Evolutionary conservation across 2,113 vertebrate genomes (phyloP).

Genomic region (Tringa solitaria): DNA sequence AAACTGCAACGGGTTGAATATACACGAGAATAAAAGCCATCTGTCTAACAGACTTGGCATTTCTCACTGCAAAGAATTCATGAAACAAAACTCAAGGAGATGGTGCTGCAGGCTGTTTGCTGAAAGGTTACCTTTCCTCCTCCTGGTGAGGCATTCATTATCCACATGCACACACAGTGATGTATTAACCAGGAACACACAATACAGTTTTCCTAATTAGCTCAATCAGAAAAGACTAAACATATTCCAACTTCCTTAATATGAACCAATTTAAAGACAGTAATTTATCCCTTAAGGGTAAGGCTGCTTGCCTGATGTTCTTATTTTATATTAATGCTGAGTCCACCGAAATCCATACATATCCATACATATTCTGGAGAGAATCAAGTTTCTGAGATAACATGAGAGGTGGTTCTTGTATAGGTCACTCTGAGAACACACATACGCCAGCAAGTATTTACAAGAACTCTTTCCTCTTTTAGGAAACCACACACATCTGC

Average conservation of each 20-base stretch:
- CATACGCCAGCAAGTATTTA: background rate
- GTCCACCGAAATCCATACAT: background rate
- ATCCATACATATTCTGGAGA: background rate
- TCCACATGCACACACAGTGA: background rate
- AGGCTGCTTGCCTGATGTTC: background rate
- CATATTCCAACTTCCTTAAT: background rate
- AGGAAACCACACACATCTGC: background rate
- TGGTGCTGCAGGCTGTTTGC: background rate
- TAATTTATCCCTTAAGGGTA: background rate
- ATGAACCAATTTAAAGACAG: background rate
- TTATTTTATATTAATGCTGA: background rate
- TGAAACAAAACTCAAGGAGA: background rate
- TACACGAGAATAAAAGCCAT: background rate
- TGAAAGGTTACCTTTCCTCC: background rate
- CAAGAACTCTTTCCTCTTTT: background rate
- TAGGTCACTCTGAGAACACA: background rate
- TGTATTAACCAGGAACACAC: background rate
- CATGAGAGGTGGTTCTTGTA: background rate
- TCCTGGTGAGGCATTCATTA: background rate
- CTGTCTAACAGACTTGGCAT: background rate
- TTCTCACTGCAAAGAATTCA: background rate
- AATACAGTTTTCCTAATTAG: background rate
- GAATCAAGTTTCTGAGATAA: background rate
- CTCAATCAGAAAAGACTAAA: background rate
- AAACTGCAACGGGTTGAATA: background rate